Conservation (phyloP, 92 coral and sea anemone genomes). For the Diadumene lineata region DNA sequence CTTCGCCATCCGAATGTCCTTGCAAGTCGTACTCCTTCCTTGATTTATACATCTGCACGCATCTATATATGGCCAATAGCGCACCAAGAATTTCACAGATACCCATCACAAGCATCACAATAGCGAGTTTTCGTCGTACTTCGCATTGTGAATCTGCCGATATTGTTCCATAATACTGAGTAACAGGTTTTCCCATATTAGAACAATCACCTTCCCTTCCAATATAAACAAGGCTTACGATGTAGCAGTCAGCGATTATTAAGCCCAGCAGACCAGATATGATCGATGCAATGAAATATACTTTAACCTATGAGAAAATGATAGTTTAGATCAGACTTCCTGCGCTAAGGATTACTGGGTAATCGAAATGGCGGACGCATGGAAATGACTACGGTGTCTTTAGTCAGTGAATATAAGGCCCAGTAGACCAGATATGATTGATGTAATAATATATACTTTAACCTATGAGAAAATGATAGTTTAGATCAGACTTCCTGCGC, state of each 20-base stretch:
- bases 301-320: neutral
- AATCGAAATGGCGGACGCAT: no score
- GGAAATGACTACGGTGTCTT: no score
- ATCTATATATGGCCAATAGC: neutral
- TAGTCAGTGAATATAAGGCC: neutral
- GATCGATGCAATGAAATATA: slow-evolving; percentile 5
- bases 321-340: neutral
- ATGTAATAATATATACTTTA: neutral
- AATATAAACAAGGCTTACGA: slow-evolving; percentile 6
- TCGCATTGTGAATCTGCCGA: slow-evolving; percentile 10
- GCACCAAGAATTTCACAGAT: slow-evolving; percentile 9
- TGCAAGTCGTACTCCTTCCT: neutral
- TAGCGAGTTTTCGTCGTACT: slow-evolving; percentile 1
- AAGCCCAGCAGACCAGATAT: slow-evolving; percentile 6
- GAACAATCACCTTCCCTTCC: slow-evolving; percentile 10
- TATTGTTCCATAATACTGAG: slow-evolving; percentile 8
- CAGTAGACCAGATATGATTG: slow-evolving; percentile 9
- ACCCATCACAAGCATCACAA: slow-evolving; percentile 16
- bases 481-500: neutral
- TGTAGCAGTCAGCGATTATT: slow-evolving; percentile 2
- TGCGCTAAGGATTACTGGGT: neutral
- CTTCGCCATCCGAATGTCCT: neutral
- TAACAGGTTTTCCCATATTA: neutral
- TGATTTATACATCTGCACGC: neutral
- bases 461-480: neutral